A percentile compares a stretch with the other conserved stretches of the same genome.
phyloP scores from a whole-genome alignment of 2,797 vertebrate species.

The Pseudochirops corinnae region DNA sequence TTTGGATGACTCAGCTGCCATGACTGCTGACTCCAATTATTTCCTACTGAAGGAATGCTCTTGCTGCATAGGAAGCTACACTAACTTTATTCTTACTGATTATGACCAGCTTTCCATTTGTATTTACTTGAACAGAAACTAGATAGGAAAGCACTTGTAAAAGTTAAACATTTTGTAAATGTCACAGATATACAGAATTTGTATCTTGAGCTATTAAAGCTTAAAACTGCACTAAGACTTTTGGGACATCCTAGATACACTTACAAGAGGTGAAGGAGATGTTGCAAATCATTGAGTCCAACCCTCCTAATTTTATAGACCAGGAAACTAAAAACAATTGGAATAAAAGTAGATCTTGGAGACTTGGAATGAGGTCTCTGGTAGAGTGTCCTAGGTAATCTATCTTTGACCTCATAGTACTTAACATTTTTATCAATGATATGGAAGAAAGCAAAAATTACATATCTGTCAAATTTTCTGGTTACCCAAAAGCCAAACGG shows the following conservation, averaged over 20 bases:
- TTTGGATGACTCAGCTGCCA: conserved; percentile 52
- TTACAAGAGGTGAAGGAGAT: neutral
- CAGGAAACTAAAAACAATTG: neutral
- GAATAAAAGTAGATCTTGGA: neutral
- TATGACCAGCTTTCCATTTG: neutral
- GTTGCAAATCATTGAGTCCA: neutral
- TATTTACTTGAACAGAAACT: neutral
- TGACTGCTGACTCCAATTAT: conserved; percentile 60
- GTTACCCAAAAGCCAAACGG: neutral
- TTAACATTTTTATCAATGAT: neutral
- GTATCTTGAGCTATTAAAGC: neutral
- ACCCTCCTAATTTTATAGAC: neutral
- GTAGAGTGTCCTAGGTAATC: neutral
- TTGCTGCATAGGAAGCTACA: conserved; percentile 31
- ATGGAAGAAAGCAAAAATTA: neutral
- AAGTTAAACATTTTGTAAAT: neutral
- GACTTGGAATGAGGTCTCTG: neutral
- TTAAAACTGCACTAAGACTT: neutral
- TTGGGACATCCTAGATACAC: neutral
- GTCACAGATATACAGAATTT: neutral
- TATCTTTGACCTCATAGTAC: neutral
- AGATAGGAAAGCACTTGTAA: neutral
- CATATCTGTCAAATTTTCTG: neutral
- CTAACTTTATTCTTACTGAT: conserved; percentile 33
- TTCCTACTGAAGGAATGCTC: conserved; percentile 55